These are phyloP conservation scores for Drosophila sp. DNA, from an alignment of 1,140 invertebrate species.

Conservation along the genomic window DNA sequence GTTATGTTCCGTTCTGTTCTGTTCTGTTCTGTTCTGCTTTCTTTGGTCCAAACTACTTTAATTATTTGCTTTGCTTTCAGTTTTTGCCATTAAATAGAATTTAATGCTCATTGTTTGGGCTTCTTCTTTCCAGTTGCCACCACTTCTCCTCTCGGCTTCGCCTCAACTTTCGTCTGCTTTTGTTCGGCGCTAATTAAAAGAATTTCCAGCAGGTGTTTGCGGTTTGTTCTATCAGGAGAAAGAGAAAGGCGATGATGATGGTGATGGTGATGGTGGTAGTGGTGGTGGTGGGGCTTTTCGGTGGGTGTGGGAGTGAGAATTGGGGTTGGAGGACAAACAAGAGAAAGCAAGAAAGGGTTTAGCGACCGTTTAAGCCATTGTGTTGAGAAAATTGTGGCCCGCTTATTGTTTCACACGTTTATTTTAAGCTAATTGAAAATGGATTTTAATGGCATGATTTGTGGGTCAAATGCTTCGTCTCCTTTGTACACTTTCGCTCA, in stretches of 20 bases:
- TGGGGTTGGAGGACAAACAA: too few species aligned
- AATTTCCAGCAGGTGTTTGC: conserved; percentile 78
- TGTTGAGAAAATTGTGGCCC: background rate
- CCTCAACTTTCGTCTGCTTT: conserved; percentile 46
- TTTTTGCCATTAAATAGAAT: conserved; percentile 75
- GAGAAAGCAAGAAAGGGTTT: conserved; percentile 21
- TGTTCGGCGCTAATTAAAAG: conserved; percentile 76
- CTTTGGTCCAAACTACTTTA: conserved; percentile 69
- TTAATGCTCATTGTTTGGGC: conserved; percentile 74
- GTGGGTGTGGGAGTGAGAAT: too few species aligned
- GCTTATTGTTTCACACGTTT: conserved; percentile 32
- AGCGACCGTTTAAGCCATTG: conserved; percentile 24
- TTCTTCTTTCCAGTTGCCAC: conserved; percentile 27
- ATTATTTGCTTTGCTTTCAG: conserved; percentile 75
- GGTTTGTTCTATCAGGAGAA: conserved; percentile 36
- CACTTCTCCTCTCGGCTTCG: conserved; percentile 29
- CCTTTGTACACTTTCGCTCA: conserved; percentile 32
- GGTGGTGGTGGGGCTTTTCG: background rate
- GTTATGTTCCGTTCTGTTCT: conserved; percentile 16
- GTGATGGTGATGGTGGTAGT: background rate
- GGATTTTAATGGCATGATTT: conserved; percentile 54
- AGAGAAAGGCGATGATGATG: background rate
- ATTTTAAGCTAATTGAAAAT: conserved; percentile 66
- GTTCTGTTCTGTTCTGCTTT: conserved; percentile 23
- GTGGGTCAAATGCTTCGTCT: conserved; percentile 16